Evolutionary conservation across 2,113 vertebrate genomes (phyloP).

Genomic region (Alouatta palliata): DNA sequence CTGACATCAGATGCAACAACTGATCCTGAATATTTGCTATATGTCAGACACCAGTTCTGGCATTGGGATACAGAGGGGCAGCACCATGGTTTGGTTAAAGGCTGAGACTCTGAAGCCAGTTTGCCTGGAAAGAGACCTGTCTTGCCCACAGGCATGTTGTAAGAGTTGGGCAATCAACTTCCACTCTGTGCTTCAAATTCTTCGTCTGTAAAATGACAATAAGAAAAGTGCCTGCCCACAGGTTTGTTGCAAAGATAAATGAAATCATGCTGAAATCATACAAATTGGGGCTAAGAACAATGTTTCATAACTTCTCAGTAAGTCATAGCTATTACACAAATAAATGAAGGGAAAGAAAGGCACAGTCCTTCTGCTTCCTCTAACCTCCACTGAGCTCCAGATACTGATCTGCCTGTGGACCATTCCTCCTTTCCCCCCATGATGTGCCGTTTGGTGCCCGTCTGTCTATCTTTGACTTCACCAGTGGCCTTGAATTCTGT

Average conservation of each 20-base stretch:
- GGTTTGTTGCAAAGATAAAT: background rate
- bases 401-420: fast-evolving
- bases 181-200: background rate
- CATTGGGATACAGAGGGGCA: background rate
- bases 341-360: background rate
- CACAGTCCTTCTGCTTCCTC: background rate
- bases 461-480: background rate
- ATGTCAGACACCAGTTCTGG: background rate
- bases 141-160: fast-evolving
- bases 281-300: background rate
- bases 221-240: background rate
- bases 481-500: background rate
- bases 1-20: background rate
- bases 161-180: background rate
- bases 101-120: too few relatives aligned
- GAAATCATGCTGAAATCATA: background rate
- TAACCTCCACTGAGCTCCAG: background rate
- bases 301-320: background rate
- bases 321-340: background rate
- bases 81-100: background rate
- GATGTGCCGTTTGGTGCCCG: background rate
- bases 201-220: background rate
- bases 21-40: background rate
- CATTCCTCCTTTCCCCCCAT: background rate
- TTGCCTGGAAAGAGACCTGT: background rate